A percentile compares a stretch with the other conserved stretches of the same genome.
phyloP scores from a whole-genome alignment of 1,140 invertebrate species.

The Hetaerina americana region DNA sequence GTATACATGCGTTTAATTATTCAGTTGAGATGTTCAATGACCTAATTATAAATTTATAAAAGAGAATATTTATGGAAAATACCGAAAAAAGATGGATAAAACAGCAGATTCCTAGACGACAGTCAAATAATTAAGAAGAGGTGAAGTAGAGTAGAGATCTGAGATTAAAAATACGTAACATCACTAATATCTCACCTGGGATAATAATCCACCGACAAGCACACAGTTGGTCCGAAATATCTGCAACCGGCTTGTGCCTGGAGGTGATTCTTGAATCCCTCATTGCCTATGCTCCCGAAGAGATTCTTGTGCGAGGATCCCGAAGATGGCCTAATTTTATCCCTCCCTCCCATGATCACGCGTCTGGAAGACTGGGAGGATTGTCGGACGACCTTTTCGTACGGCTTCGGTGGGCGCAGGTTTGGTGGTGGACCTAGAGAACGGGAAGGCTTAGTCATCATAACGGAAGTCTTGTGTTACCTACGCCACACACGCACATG shows the following conservation, averaged over 20 bases:
- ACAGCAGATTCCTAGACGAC: no score
- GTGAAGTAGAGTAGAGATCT: no score
- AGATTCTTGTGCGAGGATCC: not conserved
- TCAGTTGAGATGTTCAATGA: no score
- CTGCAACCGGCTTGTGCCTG: conserved; percentile 39
- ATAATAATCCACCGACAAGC: conserved; percentile 58
- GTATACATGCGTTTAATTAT: no score
- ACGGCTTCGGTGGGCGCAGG: not conserved
- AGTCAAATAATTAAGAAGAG: no score
- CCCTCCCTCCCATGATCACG: not conserved
- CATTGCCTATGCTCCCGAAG: not conserved
- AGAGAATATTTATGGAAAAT: no score
- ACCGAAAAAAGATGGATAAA: no score
- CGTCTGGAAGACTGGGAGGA: not conserved
- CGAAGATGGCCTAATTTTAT: not conserved
- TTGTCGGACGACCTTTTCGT: not conserved
- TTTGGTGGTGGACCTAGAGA: not conserved
- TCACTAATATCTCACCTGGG: conserved; percentile 64
- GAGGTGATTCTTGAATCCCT: not conserved
- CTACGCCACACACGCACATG: not conserved
- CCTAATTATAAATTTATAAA: no score
- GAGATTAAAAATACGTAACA: no score
- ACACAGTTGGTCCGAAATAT: conserved; percentile 59
- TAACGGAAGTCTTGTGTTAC: not conserved
- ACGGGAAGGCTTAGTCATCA: not conserved